These are phyloP conservation scores for Drosophila eugracilis DNA, from an alignment of 1,140 invertebrate species.

Conservation along the genomic window DNA sequence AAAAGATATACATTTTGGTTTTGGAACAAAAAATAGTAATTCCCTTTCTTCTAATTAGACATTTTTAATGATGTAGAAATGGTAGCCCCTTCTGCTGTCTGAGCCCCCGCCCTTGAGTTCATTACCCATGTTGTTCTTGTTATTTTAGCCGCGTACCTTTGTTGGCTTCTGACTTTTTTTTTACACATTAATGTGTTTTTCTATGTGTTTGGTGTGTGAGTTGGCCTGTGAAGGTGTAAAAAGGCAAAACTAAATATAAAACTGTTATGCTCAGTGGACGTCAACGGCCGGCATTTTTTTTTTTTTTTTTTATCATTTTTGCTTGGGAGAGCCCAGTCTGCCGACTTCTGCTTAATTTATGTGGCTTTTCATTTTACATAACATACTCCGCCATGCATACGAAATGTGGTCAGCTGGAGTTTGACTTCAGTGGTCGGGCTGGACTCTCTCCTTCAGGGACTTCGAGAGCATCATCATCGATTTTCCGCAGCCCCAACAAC, in stretches of 20 bases:
- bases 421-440: slow-evolving; percentile 11
- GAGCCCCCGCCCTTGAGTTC: slow-evolving; percentile 28
- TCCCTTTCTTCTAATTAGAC: too few relatives aligned
- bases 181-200: slow-evolving; percentile 70
- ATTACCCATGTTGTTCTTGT: slow-evolving; percentile 48
- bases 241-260: slow-evolving; percentile 74
- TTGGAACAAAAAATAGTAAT: too few relatives aligned
- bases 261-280: slow-evolving; percentile 80
- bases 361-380: slow-evolving; percentile 64
- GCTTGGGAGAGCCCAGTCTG: background rate
- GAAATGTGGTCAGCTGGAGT: slow-evolving; percentile 46
- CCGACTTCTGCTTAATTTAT: slow-evolving; percentile 67
- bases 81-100: slow-evolving; percentile 4
- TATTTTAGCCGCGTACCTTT: slow-evolving; percentile 69
- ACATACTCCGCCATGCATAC: slow-evolving; percentile 62
- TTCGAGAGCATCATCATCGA: slow-evolving; percentile 36
- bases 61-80: slow-evolving; percentile 6
- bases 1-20: too few relatives aligned
- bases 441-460: background rate
- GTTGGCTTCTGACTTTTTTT: slow-evolving; percentile 77
- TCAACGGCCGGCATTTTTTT: slow-evolving; percentile 50
- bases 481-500: slow-evolving; percentile 65
- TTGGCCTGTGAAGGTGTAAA: slow-evolving; percentile 75
- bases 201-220: slow-evolving; percentile 45
- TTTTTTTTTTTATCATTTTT: background rate